Evolutionary conservation across 2,113 vertebrate species (phyloP).

Genomic region (Zosterops pallidus): DNA sequence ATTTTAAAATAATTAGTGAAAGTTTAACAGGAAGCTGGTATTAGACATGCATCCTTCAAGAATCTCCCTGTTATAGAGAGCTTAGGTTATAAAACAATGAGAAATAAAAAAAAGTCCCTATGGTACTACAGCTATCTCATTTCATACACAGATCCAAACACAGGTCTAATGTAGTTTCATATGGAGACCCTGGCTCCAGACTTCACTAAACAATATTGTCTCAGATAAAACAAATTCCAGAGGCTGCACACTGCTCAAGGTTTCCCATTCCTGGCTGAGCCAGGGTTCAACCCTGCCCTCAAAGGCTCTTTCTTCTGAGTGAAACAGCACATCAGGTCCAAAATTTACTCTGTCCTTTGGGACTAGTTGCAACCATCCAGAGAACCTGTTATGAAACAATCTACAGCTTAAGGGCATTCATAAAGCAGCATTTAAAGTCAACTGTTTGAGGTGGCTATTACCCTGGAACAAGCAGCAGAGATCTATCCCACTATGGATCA

Average conservation of each 20-base stretch:
- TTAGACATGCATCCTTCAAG: not conserved
- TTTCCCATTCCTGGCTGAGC: not conserved
- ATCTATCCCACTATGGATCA: not conserved
- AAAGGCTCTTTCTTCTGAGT: not conserved
- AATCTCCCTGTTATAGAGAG: not conserved
- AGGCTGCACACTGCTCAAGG: not conserved
- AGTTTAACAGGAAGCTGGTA: not conserved
- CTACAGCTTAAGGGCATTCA: not conserved
- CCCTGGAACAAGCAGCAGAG: not conserved
- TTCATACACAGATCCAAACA: not conserved
- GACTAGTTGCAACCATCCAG: not conserved
- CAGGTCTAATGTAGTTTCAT: not conserved
- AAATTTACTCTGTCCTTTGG: not conserved
- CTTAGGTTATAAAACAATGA: not conserved
- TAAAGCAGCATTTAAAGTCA: not conserved
- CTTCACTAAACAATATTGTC: not conserved
- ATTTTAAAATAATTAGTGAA: conserved; percentile 1
- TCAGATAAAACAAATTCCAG: conserved; percentile 20
- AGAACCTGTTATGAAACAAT: not conserved
- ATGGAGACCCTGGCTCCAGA: not conserved
- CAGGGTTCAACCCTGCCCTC: not conserved
- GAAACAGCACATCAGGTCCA: not conserved
- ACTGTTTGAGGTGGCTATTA: not conserved
- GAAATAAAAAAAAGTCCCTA: not conserved
- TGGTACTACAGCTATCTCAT: not conserved